Base-by-base conservation (phyloP, 2,888 invertebrate species). In the Apotomis capreana region DNA sequence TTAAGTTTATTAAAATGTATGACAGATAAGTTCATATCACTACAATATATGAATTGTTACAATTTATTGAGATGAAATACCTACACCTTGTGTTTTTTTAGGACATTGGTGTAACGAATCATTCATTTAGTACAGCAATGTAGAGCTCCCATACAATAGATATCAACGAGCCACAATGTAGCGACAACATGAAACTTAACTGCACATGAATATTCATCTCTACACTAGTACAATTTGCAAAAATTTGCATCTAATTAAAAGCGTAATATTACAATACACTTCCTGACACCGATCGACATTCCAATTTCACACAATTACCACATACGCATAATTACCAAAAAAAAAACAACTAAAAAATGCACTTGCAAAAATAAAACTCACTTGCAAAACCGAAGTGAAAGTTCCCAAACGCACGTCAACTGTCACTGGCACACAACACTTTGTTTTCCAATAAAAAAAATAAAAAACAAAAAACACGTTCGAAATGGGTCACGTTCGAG, bases 341-440 rank as follows among this genome's bases (percentile, higher is more conserved):
- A 63, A 63, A 77, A 78, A 80, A 85, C 82, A 86, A 88, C 87
- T 0, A 44, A 44, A 44, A 44, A 44, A 44, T 8, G 5, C 44
- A 44, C 44, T 44, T 44, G 58, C 81, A 80, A 85, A 86, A 6
- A 5, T 85, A 86, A 84, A 84, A 89, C 92, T 91, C 83, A 92
- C 91, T 90, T 85, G 89, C 89, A 88, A 91, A 89, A 81, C 74
- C 79, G 64, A 12, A 84, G 89, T 86, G 88, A 90, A 88, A 89
- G 87, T 86, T 78, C 77, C 79, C 77, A 77, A 81, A 79, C 77
- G 40, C 40, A 40, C 40, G 40, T 6, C 5, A 40, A 26, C 26
- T 26, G 86, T 87, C 84, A 83, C 81, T 81, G 78, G 84, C 89
- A 91, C 92, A 90, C 81, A 87, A 87, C 92, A 92, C 92, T 87